These are phyloP conservation scores for Siniperca obscura DNA, from an alignment of 2,797 vertebrate genomes.

Conservation along the genomic window DNA sequence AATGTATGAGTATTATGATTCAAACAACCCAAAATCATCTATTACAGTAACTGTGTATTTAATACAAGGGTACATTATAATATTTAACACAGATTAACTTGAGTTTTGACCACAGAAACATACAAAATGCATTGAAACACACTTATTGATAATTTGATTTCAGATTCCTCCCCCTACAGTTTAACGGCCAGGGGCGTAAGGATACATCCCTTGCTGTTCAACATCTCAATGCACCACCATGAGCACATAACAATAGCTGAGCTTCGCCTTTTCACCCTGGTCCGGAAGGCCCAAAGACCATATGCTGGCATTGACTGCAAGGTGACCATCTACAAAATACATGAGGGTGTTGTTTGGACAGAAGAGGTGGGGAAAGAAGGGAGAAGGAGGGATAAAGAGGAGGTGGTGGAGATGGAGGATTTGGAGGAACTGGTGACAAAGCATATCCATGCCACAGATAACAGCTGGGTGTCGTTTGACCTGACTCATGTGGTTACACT, in stretches of 20 bases:
- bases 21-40: not conserved
- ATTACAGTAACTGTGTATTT: not conserved
- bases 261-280: slow-evolving; percentile 90
- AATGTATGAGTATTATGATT: not conserved
- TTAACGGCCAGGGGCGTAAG: slow-evolving; percentile 79
- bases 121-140: slow-evolving; percentile 40
- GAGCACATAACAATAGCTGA: slow-evolving; percentile 91
- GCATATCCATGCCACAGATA: slow-evolving; percentile 86
- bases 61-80: not conserved
- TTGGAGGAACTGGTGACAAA: slow-evolving; percentile 86
- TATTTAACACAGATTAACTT: not conserved
- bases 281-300: slow-evolving; percentile 83
- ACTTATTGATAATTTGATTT: slow-evolving; percentile 71
- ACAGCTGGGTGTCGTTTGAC: slow-evolving; percentile 94
- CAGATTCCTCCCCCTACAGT: slow-evolving; percentile 88
- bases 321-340: slow-evolving; percentile 90
- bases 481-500: slow-evolving; percentile 87
- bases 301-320: slow-evolving; percentile 85
- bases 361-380: slow-evolving; percentile 63
- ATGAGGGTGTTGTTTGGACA: slow-evolving; percentile 74
- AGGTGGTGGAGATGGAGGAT: slow-evolving; percentile 72
- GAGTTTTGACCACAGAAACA: not conserved
- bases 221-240: slow-evolving; percentile 90
- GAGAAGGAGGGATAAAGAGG: slow-evolving; percentile 68
- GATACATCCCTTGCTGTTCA: slow-evolving; percentile 92